Evolutionary conservation across 2,797 vertebrate species (phyloP).

Genomic region (Aeoliscus strigatus): DNA sequence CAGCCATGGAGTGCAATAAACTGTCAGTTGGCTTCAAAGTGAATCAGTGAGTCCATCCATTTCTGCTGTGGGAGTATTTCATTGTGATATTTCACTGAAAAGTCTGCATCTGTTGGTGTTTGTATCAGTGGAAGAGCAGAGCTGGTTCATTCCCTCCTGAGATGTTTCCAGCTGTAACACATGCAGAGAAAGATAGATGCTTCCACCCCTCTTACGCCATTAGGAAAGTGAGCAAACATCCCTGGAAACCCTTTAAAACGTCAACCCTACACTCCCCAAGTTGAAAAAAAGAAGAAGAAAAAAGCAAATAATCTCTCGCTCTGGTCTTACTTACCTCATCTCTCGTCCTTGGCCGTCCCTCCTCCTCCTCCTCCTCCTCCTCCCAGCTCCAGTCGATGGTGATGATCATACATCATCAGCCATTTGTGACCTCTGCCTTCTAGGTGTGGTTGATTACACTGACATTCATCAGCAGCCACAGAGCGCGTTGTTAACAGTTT

Average conservation of each 20-base stretch:
- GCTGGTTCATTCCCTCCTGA: constrained; percentile 34
- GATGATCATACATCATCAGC: constrained; percentile 35
- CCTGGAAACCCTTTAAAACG: constrained; percentile 58
- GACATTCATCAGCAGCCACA: constrained; percentile 20
- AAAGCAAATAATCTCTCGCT: constrained; percentile 39
- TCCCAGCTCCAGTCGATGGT: constrained; percentile 16
- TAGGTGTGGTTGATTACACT: constrained; percentile 19
- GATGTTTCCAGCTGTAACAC: constrained; percentile 24
- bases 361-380: no score
- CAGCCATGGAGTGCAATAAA: no score
- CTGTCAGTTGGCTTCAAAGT: no score
- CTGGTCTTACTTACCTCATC: constrained; percentile 18
- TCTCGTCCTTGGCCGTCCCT: constrained; percentile 15
- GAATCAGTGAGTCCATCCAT: no score
- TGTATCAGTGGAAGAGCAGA: constrained; percentile 40
- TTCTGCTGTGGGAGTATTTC: no score
- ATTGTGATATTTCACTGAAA: not conserved
- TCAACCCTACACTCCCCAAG: constrained; percentile 23
- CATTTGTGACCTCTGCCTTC: constrained; percentile 47
- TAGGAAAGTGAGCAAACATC: constrained; percentile 68
- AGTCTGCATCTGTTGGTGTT: constrained; percentile 37
- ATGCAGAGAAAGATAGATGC: constrained; percentile 64
- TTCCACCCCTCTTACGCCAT: constrained; percentile 56
- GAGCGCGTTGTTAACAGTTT: constrained; percentile 17
- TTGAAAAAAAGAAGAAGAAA: no score